Conservation (phyloP, 2,888 invertebrate species). For the Drosophila merina region DNA sequence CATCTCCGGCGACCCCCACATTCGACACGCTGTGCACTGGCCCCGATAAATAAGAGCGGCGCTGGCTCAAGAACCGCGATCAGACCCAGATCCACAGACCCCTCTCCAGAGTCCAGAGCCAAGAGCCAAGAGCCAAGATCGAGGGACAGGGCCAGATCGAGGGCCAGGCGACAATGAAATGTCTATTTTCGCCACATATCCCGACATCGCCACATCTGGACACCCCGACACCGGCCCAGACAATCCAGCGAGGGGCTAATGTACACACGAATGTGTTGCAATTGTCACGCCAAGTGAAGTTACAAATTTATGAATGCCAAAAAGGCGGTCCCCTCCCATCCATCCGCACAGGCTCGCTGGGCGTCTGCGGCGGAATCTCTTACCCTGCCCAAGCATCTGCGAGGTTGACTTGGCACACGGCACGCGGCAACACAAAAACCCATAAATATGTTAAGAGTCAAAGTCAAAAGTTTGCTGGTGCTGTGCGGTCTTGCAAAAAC, state of each 20-base stretch:
- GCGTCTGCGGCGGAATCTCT: slow-evolving; percentile 45
- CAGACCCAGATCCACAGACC: not conserved
- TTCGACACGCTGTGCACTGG: slow-evolving; percentile 74
- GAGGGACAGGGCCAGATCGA: slow-evolving; percentile 60
- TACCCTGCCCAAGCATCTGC: slow-evolving; percentile 22
- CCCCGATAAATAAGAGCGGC: slow-evolving; percentile 73
- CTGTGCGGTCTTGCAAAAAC: slow-evolving; percentile 39
- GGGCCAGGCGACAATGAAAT: slow-evolving; percentile 75
- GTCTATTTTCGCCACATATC: slow-evolving; percentile 70
- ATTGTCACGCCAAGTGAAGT: slow-evolving; percentile 83
- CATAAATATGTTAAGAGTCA: slow-evolving; percentile 81
- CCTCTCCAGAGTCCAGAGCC: slow-evolving; percentile 3
- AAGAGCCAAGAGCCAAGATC: slow-evolving; percentile 20
- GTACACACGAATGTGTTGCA: slow-evolving; percentile 81
- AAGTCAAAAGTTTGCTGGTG: slow-evolving; percentile 68
- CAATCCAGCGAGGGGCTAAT: slow-evolving; percentile 74
- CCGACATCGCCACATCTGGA: slow-evolving; percentile 24
- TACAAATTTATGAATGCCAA: slow-evolving; percentile 83
- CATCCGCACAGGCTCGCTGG: slow-evolving; percentile 37
- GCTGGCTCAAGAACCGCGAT: slow-evolving; percentile 43
- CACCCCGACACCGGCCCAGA: slow-evolving; percentile 25
- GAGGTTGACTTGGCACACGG: slow-evolving; percentile 58
- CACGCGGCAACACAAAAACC: slow-evolving; percentile 73
- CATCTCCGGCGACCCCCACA: slow-evolving; percentile 34
- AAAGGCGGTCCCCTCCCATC: slow-evolving; percentile 50